phyloP scores from a whole-genome alignment of 92 coral and sea anemone genomes.

The Palythoa heliodiscus region DNA sequence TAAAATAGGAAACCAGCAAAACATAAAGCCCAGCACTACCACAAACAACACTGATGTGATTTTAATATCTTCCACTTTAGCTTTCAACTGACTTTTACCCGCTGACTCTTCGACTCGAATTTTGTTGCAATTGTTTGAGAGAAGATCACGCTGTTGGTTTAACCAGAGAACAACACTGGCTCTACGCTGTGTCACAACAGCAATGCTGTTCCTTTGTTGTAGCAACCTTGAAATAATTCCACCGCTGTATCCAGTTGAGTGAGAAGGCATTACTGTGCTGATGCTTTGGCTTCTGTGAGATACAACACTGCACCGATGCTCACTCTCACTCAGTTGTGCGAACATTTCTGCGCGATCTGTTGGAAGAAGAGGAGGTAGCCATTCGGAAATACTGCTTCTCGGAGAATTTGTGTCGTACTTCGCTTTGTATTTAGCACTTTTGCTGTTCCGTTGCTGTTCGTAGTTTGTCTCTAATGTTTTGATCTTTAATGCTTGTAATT shows the following conservation, averaged over 20 bases:
- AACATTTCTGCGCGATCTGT: constrained; percentile 14
- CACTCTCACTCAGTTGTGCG: background rate
- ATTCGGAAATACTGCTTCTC: constrained; percentile 24
- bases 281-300: constrained; percentile 39
- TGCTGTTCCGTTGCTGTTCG: background rate
- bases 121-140: constrained; percentile 15
- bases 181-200: constrained; percentile 27
- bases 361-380: constrained; percentile 19
- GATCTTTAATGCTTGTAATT: background rate
- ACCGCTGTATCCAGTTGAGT: background rate
- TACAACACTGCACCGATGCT: constrained; percentile 36
- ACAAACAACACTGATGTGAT: constrained; percentile 31
- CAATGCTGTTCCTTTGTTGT: constrained; percentile 40
- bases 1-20: constrained; percentile 44
- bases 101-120: constrained; percentile 7
- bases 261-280: constrained; percentile 18
- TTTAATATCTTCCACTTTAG: constrained; percentile 41
- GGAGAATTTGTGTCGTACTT: constrained; percentile 1
- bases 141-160: constrained; percentile 11
- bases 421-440: constrained; percentile 17
- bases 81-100: constrained; percentile 11
- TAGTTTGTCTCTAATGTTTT: background rate
- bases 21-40: constrained; percentile 34
- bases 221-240: background rate
- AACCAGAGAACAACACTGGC: constrained; percentile 28